Base-by-base conservation (phyloP, 2,113 vertebrate species). In the Clinocottus analis region DNA sequence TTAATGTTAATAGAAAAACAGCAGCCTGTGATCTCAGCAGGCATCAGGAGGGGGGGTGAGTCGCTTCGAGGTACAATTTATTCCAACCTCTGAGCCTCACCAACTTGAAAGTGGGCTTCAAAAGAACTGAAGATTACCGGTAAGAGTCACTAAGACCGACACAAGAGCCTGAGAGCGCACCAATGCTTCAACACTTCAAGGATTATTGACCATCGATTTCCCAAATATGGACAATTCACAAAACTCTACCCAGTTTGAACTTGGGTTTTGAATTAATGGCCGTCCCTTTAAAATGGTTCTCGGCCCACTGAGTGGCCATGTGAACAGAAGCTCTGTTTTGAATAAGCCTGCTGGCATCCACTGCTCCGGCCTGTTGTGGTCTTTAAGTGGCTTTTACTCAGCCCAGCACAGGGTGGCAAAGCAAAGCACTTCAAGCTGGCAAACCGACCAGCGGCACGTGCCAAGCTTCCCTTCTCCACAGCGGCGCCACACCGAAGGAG, bases 21-120 rank as follows among this genome's bases (percentile, higher is more conserved):
- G 86, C 87, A 79, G 92, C 86, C 89, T 93, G 89, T 93, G 92
- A 94, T 95, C 93, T 94, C 93, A 94, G 93, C 92, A 93, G 93
- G 93, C 85, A 89, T 91, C 84, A 43, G 82, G 77, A 81, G 80
- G 89, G 80, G 85, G 85, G 72, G 78, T 47, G 86, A 84, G 86
- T 87, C 56, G 90, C 91, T 94, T 84, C 53, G 75, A 93, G 91
- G 90, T 92, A 87, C 93, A 94, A 92, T 94, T 94, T 92, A 93
- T 94, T 92, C 90, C 84, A 89, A 84, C 83, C 89, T 90, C 87
- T 84, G 82, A 81, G 84, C 90, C 90, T 93, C 67, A 77, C 89
- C 71, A 71, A 92, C 91, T 91, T 93, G 88, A 94, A 95, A 93
- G 93, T 90, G 84, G 86, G 85, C 91, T 93, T 94, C 92, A 94